Base-by-base conservation (phyloP, 2,888 invertebrate genomes). In the Steinernema carpocapsae region DNA sequence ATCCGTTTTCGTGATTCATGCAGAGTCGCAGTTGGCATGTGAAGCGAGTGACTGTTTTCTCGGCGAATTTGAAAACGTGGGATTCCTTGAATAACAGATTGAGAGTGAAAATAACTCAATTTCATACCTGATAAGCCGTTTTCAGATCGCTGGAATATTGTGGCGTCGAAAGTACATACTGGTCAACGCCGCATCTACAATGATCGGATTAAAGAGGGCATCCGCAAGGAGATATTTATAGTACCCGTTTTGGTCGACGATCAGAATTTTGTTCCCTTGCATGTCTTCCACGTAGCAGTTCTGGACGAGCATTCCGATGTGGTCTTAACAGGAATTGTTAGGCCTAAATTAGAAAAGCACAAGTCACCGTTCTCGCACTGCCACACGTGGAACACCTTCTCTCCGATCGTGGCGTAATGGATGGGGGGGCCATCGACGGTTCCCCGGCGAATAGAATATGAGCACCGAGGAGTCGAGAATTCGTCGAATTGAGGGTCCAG, bases 41-140 rank as follows among this genome's bases (percentile, higher is more conserved):
- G 76, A 87, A 87, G 0, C 86, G 77, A 0, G 87, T 87, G 45
- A 87, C 81, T 6, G 87, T 86, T 73, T 85, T 84, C 75, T 84
- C 84, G 12, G 86, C 87, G 71, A 87, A 87, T 73, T 87, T 87
- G 82, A 87, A 87, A 17, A 87, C 87, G 74, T 85, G 84, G 19
- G 87, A 85, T 76, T 87, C 84, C 82, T 85, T 56, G 72, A 78
- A 70, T 7, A 1, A 1, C 22, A 6, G 56, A 4, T 4, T 17
- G 14, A 48, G 17, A 48, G 3, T 14, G 3, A 2, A 37, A 14
- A 7, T 48, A 2, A 48, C 48, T 17, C 4, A 19, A 48, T 19
- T 48, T 14, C 26, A 22, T 70, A 84, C 84, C 75, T 86, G 83
- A 73, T 77, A 86, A n/a, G 87, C 87, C 24, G 81, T 80, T 24